Evolutionary conservation across 2,888 invertebrate genomes (phyloP).

Genomic region (Drosophila acutilabella): DNA sequence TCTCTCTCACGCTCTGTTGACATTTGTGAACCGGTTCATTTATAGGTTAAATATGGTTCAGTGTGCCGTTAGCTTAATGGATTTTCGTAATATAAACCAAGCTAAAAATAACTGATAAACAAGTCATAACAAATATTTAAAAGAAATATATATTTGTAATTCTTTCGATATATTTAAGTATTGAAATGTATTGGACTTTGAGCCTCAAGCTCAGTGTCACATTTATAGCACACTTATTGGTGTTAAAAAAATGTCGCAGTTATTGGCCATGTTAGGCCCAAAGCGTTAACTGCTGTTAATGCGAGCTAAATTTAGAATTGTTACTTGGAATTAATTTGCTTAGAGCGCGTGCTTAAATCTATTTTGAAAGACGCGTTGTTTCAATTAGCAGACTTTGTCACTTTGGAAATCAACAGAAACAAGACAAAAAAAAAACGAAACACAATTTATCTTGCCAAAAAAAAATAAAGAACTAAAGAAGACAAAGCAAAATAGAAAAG

Average conservation of each 20-base stretch:
- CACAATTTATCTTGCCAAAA: conserved; percentile 66
- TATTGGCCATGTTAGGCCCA: background rate
- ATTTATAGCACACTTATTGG: conserved; percentile 21
- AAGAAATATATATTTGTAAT: too few relatives aligned
- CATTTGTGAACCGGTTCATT: conserved; percentile 18
- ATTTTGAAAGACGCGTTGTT: conserved; percentile 43
- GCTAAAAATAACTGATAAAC: background rate
- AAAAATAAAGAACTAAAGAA: conserved; percentile 12
- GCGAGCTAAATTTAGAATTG: background rate
- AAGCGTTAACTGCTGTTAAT: conserved; percentile 5
- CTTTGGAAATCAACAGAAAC: conserved; percentile 56
- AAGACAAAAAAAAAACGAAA: conserved; percentile 42
- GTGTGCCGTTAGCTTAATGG: background rate
- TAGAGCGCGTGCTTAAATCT: conserved; percentile 24
- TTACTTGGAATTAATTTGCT: conserved; percentile 25
- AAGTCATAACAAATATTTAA: background rate
- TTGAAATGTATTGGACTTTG: background rate
- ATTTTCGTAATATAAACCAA: background rate
- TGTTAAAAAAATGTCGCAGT: conserved; percentile 2
- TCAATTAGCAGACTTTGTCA: conserved; percentile 70
- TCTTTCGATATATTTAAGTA: too few relatives aligned
- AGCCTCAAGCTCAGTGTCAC: background rate
- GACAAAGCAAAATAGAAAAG: conserved; percentile 17
- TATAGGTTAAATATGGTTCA: conserved; percentile 20
- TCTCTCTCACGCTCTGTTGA: background rate